Evolutionary conservation across 2,888 invertebrate species (phyloP).

Genomic region (Andrena camellia): DNA sequence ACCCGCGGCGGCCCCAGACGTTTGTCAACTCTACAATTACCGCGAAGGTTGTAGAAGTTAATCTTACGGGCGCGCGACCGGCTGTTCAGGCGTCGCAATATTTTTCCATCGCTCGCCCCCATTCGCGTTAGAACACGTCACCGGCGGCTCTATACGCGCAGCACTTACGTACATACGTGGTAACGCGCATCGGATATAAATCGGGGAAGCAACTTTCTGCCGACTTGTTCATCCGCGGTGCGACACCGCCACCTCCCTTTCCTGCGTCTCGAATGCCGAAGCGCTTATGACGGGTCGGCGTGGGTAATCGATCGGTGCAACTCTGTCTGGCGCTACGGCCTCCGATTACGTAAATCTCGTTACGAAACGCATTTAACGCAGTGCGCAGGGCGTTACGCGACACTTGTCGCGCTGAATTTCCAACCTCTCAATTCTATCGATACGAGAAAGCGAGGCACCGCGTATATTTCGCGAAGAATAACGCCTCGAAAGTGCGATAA

Average conservation of each 20-base stretch:
- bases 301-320: conserved; percentile 31
- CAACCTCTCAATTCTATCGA: background rate
- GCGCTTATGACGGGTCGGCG: conserved; percentile 9
- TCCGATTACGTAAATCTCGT: conserved; percentile 34
- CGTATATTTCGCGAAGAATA: background rate
- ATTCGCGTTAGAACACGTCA: conserved; percentile 57
- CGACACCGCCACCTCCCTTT: background rate
- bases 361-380: conserved; percentile 27
- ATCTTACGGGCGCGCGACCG: conserved; percentile 13
- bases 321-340: background rate
- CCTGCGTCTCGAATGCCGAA: background rate
- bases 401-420: conserved; percentile 16
- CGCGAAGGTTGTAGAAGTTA: conserved; percentile 51
- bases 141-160: conserved; percentile 24
- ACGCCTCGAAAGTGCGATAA: background rate
- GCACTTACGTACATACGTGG: background rate
- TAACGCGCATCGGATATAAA: conserved; percentile 22
- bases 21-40: conserved; percentile 53
- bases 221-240: background rate
- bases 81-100: conserved; percentile 26
- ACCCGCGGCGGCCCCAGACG: conserved; percentile 32
- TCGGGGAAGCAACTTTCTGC: conserved; percentile 23
- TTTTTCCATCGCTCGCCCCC: conserved; percentile 28
- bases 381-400: conserved; percentile 22
- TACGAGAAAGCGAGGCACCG: background rate